Conservation (phyloP, 1,140 invertebrate species). For the Drosophila bocki region DNA sequence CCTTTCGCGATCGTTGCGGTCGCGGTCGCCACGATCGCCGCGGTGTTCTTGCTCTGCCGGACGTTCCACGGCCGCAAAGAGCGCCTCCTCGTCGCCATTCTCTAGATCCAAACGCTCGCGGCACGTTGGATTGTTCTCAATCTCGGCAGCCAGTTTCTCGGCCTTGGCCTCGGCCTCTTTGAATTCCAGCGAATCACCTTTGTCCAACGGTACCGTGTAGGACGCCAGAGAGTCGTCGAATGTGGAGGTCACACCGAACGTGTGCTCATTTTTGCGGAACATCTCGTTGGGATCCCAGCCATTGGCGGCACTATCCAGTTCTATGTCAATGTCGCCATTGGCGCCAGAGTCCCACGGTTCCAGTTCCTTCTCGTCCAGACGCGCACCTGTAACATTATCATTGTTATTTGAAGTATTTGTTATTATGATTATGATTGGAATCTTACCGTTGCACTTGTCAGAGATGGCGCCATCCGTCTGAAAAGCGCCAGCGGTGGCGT, state of each 20-base stretch:
- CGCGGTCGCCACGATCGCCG: conserved; percentile 61
- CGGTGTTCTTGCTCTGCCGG: conserved; percentile 56
- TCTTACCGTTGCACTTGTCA: conserved; percentile 87
- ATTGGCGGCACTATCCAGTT: conserved; percentile 91
- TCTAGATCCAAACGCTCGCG: conserved; percentile 93
- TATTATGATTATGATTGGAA: not conserved
- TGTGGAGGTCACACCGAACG: conserved; percentile 94
- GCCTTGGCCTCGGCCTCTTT: conserved; percentile 94
- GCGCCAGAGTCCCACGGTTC: conserved; percentile 94
- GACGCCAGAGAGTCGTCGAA: conserved; percentile 94
- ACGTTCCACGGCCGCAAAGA: conserved; percentile 91
- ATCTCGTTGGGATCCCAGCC: conserved; percentile 98
- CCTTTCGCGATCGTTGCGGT: conserved; percentile 68
- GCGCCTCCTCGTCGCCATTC: conserved; percentile 94
- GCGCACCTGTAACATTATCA: conserved; percentile 75
- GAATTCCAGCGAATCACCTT: conserved; percentile 94
- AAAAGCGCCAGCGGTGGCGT: conserved; percentile 93
- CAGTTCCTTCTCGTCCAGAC: conserved; percentile 91
- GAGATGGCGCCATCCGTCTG: conserved; percentile 93
- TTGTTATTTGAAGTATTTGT: not conserved
- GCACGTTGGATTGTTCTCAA: conserved; percentile 93
- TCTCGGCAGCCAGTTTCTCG: conserved; percentile 94
- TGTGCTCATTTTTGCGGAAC: conserved; percentile 96
- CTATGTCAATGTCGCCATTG: conserved; percentile 88
- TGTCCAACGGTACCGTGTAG: conserved; percentile 94